Base-by-base conservation (phyloP, 2,113 vertebrate genomes). In the Pipa parva region DNA sequence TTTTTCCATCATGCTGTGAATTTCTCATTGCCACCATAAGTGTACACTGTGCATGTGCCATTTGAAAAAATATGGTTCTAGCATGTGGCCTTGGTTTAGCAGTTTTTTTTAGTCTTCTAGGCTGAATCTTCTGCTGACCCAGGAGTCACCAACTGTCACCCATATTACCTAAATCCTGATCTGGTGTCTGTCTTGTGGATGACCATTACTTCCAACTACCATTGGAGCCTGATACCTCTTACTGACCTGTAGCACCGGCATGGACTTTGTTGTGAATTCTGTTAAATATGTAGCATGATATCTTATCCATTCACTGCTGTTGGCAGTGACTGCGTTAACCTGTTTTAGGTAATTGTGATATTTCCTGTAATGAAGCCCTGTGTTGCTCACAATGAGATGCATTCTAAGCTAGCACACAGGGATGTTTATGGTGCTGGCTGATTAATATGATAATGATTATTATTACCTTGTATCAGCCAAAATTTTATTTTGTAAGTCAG, bases 171-270 rank as follows among this genome's bases (percentile, higher is more conserved):
- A 15, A 15, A 15, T 15, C 4, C 39, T 74, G 71, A 75, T 71
- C 61, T 58, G 78, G 79, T 80, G 51, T 21, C 45, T 69, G 75
- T 76, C 76, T 48, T 49, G 76, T 76, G 82, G 82, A 77, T 76
- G 79, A 63, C 71, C 57, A 11, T 26, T 55, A 36, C 64, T 68
- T 68, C 64, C 64, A 59, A 36, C 54, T 67, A 28, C 42, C 55
- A 59, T 37, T 33, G 51, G 24, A 46, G 63, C 51, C 76, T n/a
- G 56, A 54, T 89, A 90, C 89, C 86, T 92, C 87, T 93, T 89
- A 88, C 80, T 88, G 83, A 89, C 80, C 90, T 96, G 92, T 96
- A 95, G 95, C 94, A 94, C 92, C 91, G 84, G 92, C 93, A 96
- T 95, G 93, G 90, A 89, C 85, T 88, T 86, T 91, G 77, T 91